phyloP scores from a whole-genome alignment of 1,140 invertebrate species.

The Pachyrhynchus sulphureomaculatus region DNA sequence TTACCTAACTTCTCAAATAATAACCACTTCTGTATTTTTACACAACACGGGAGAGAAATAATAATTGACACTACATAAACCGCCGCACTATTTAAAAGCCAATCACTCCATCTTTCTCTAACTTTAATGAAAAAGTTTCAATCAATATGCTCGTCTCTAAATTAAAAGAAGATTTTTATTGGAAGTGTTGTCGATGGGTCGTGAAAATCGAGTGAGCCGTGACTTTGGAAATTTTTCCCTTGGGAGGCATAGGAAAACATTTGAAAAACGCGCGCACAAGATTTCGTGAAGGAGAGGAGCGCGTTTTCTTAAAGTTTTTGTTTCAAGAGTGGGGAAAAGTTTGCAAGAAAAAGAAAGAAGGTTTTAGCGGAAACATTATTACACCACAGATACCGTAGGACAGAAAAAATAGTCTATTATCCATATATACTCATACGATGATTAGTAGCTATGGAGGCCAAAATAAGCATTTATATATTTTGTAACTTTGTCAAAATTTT shows the following conservation, averaged over 20 bases:
- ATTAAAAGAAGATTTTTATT: conserved; percentile 17
- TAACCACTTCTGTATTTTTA: too few relatives aligned
- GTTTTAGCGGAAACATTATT: too few relatives aligned
- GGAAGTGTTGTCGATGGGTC: conserved; percentile 6
- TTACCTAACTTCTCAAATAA: too few relatives aligned
- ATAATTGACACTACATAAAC: not conserved
- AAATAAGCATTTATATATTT: too few relatives aligned
- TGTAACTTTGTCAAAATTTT: too few relatives aligned
- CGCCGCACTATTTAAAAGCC: not conserved
- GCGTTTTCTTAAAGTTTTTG: conserved; percentile 1
- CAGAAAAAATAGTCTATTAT: too few relatives aligned
- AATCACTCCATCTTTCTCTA: not conserved
- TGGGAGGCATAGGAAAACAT: conserved; percentile 13
- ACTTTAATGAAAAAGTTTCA: conserved; percentile 15
- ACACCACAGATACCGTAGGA: too few relatives aligned
- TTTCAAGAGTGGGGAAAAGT: not conserved
- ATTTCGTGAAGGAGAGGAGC: not conserved
- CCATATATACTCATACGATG: too few relatives aligned
- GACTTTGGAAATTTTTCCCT: conserved; percentile 25
- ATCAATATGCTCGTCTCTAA: conserved; percentile 15
- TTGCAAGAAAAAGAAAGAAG: not conserved
- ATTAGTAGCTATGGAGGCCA: too few relatives aligned
- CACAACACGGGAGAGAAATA: too few relatives aligned
- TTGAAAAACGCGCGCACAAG: conserved; percentile 27
- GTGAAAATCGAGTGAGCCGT: conserved; percentile 20